These are phyloP conservation scores for Glyphotaelius pellucidus DNA, from an alignment of 2,888 invertebrate genomes.

Conservation along the genomic window DNA sequence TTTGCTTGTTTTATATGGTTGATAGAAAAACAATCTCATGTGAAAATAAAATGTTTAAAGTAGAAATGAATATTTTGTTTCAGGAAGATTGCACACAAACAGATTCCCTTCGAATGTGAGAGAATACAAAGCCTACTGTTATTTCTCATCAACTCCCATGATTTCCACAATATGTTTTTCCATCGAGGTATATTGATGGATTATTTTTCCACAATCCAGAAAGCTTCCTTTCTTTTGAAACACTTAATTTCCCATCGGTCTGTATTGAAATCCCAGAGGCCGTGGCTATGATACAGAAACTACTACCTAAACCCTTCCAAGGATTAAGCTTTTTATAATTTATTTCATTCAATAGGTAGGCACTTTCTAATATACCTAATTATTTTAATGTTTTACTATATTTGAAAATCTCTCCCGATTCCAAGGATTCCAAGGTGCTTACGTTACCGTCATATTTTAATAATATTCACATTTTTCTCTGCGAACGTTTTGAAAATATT, in stretches of 20 bases:
- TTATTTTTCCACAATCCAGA: constrained; percentile 15
- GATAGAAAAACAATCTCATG: neutral
- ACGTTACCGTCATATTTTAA: too few species aligned
- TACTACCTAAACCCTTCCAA: neutral
- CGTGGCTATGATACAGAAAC: neutral
- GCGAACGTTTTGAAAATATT: too few species aligned
- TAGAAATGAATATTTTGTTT: neutral
- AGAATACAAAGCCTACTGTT: neutral
- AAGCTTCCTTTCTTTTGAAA: constrained; percentile 9
- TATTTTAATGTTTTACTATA: too few species aligned
- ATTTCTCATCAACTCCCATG: neutral
- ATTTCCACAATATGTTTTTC: neutral
- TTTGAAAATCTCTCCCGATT: too few species aligned
- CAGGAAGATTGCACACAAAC: neutral
- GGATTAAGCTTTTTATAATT: too few species aligned
- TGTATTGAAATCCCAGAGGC: neutral
- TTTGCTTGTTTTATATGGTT: neutral
- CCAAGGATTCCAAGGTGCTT: too few species aligned
- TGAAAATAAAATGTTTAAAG: neutral
- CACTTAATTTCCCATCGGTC: constrained; percentile 26
- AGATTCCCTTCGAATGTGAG: neutral
- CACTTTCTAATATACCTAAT: too few species aligned
- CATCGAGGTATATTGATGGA: constrained; percentile 18
- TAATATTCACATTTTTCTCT: too few species aligned
- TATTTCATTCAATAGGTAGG: too few species aligned